These are phyloP conservation scores for Tethya wilhelma DNA, from an alignment of 37 sponge, comb jelly and placozoan genomes.

Conservation along the genomic window DNA sequence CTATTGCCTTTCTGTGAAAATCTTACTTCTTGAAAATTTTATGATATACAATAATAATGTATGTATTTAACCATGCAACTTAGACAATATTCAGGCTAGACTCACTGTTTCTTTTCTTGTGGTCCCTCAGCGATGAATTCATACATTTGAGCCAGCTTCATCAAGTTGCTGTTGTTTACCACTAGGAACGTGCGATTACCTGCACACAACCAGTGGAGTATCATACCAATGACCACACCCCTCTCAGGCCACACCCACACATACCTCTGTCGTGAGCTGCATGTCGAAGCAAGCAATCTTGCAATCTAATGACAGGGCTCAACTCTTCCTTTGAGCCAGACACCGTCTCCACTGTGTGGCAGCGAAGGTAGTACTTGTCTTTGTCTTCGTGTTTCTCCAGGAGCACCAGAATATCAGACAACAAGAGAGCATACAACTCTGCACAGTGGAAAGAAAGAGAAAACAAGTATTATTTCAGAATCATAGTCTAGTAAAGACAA, in stretches of 20 bases:
- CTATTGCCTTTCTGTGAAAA: no score
- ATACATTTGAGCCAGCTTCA: conserved; percentile 78
- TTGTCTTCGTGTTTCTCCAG: conserved; percentile 58
- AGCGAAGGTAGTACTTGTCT: conserved; percentile 59
- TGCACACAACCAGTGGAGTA: conserved; percentile 9
- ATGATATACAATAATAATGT: no score
- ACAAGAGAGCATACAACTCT: conserved; percentile 76
- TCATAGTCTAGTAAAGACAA: background rate
- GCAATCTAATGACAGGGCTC: conserved; percentile 64
- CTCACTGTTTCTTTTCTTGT: conserved; percentile 69
- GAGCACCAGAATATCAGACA: conserved; percentile 75
- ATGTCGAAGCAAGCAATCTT: conserved; percentile 63
- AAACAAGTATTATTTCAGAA: background rate
- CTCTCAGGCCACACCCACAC: conserved; percentile 44
- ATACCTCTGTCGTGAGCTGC: conserved; percentile 71
- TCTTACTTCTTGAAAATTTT: no score
- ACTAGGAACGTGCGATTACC: conserved; percentile 67
- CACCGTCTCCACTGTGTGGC: conserved; percentile 56
- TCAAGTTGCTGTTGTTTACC: conserved; percentile 60
- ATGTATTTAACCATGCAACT: no score
- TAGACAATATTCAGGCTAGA: no score
- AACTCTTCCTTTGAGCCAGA: conserved; percentile 62
- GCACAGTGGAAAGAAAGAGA: conserved; percentile 18
- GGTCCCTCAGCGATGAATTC: conserved; percentile 68
- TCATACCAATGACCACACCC: no score